These are phyloP conservation scores for Microtus richardsoni DNA, from an alignment of 2,113 vertebrate species.

Conservation along the genomic window DNA sequence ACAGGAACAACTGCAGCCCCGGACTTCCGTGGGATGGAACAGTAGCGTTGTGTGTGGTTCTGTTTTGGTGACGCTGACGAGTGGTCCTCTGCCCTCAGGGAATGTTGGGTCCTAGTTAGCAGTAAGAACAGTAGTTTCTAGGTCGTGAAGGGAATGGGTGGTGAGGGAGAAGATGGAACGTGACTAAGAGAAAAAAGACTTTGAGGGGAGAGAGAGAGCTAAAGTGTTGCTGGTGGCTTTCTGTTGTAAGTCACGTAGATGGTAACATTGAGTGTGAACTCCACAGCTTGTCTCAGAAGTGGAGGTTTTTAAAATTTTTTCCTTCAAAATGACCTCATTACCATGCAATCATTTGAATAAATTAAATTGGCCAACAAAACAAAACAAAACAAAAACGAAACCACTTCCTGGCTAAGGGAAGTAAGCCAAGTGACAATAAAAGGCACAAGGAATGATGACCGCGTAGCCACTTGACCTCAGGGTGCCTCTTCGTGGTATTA, in stretches of 20 bases:
- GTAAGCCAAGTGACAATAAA: background rate
- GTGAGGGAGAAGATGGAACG: background rate
- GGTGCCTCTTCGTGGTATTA: background rate
- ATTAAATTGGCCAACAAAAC: background rate
- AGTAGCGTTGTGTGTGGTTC: too few species aligned
- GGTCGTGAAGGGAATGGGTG: background rate
- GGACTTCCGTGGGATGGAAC: background rate
- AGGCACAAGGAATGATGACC: background rate
- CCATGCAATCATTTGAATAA: background rate
- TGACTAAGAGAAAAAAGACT: background rate
- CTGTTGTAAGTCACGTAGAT: constrained; percentile 15
- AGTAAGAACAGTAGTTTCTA: background rate
- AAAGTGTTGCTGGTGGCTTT: background rate
- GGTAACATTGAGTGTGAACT: background rate
- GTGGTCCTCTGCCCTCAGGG: background rate
- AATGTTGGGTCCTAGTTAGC: background rate
- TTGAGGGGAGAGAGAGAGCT: background rate
- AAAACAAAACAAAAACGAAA: background rate
- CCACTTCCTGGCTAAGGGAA: background rate
- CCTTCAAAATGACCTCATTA: background rate
- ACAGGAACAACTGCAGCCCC: background rate
- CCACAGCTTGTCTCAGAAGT: background rate
- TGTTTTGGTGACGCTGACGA: background rate
- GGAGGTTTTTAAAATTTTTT: background rate
- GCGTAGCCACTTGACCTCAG: background rate